Evolutionary conservation across 2,888 invertebrate species (phyloP), one percentile per base, ranked within the genome.

Genomic region (Noctua pronuba): DNA sequence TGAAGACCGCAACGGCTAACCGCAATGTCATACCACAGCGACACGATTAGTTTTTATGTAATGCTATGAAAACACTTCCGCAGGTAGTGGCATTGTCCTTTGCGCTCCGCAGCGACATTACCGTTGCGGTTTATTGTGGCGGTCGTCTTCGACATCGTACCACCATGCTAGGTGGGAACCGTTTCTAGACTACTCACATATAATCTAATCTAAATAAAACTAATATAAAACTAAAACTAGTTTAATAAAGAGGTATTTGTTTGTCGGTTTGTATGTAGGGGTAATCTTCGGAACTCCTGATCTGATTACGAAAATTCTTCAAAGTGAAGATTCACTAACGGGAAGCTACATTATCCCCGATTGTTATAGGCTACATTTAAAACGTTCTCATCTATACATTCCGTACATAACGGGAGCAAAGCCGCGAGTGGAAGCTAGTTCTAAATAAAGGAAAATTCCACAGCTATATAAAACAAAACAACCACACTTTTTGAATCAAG

Each of bases 401-500:
- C 0, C 0, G 38, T 38, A 38, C 38, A 38, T 38, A 38, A 38
- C 38, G 7, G 38, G 38, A 35, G 35, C 35, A 6, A 35, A 4
- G 35, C 35, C 35, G 5, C 3, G 7, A 38, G 38, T 7, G 38
- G 24, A 35, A 62, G 11, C 60, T 60, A 21, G 16, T 18, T 28
- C 31, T 35, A 21, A 73, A 72, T 41, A 62, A 83, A 65, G 35
- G 41, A 65, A 65, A 31, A 52, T 55, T 70, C 44, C 35, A 65
- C 69, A 55, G 73, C 24, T 8, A 65, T 8, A 65, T 21, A 76
- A 70, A 46, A 66, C 46, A 71, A 83, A 73, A 84, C 69, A 52
- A 46, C 62, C 68, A 65, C 84, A 75, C 55, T 46, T 73, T 80
- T 87, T 73, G 70, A 87, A 82, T 77, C 41, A 80, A 83, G 79